phyloP scores from a whole-genome alignment of 2,888 invertebrate genomes.

The Oscheius sp. region DNA sequence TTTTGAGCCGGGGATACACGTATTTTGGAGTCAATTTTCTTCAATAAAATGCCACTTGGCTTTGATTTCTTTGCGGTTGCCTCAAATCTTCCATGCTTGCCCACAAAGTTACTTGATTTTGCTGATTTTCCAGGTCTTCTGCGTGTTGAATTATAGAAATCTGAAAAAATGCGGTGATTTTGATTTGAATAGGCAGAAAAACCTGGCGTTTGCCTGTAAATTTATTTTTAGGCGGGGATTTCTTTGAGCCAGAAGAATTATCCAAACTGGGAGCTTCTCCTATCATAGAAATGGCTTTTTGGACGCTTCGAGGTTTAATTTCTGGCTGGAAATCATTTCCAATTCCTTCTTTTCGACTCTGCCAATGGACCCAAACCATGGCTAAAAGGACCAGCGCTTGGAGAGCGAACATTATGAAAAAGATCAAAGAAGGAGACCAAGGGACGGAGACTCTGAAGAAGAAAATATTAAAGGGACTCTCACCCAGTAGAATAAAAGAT shows the following conservation, averaged over 20 bases:
- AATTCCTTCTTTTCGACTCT: constrained; percentile 46
- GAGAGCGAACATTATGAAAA: constrained; percentile 48
- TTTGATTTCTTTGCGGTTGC: not conserved
- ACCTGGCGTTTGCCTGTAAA: constrained; percentile 20
- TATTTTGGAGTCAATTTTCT: not conserved
- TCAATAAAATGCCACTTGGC: constrained; percentile 24
- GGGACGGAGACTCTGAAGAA: constrained; percentile 43
- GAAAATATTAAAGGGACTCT: too few species aligned
- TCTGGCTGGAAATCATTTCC: constrained; percentile 24
- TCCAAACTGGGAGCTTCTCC: constrained; percentile 23
- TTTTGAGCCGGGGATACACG: constrained; percentile 10
- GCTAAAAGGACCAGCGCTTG: constrained; percentile 45
- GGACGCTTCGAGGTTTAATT: constrained; percentile 8
- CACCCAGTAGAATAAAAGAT: too few species aligned
- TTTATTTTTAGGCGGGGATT: not conserved
- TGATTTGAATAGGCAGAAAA: not conserved
- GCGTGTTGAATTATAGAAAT: constrained; percentile 36
- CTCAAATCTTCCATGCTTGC: constrained; percentile 32
- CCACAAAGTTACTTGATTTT: constrained; percentile 26
- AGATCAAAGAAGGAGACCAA: constrained; percentile 58
- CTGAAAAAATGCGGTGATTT: not conserved
- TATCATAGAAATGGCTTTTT: constrained; percentile 33
- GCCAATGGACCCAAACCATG: constrained; percentile 58
- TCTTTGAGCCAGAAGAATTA: not conserved
- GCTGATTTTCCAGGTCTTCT: constrained; percentile 25